These are phyloP conservation scores for Triops cancriformis DNA, from an alignment of 1,140 invertebrate genomes.

Conservation along the genomic window DNA sequence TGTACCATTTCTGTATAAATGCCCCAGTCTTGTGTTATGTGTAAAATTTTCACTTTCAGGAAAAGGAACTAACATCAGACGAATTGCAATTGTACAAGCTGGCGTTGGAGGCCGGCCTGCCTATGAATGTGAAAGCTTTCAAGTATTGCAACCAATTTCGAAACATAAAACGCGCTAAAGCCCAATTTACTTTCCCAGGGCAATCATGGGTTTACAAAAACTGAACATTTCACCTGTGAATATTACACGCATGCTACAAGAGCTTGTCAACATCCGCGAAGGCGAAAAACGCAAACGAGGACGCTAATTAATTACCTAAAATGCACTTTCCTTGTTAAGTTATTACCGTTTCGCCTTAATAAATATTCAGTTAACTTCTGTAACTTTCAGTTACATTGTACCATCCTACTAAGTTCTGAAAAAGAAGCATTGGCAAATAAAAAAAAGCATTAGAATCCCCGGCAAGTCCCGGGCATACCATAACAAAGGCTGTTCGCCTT, in stretches of 20 bases:
- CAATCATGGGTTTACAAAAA: background rate
- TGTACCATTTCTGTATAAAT: no score
- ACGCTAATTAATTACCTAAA: background rate
- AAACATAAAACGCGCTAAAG: no score
- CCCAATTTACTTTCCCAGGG: background rate
- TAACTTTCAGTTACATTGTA: no score
- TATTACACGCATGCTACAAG: background rate
- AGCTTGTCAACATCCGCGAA: background rate
- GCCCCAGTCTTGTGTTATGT: no score
- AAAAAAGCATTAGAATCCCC: no score
- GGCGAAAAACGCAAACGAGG: background rate
- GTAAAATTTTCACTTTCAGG: background rate
- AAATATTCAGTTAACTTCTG: no score
- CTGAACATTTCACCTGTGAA: constrained; percentile 1
- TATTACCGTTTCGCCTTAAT: no score
- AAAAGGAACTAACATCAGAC: background rate
- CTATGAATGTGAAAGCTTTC: background rate
- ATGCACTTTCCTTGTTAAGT: no score
- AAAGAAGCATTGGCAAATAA: no score
- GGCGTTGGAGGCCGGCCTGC: background rate
- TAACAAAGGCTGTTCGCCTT: no score
- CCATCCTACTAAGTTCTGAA: no score
- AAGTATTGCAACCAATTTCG: background rate
- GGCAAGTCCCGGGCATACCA: no score
- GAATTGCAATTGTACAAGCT: background rate